Evolutionary conservation across 1,140 invertebrate species (phyloP), one percentile per base, ranked within the genome.

Genomic region (Papilio polytes): DNA sequence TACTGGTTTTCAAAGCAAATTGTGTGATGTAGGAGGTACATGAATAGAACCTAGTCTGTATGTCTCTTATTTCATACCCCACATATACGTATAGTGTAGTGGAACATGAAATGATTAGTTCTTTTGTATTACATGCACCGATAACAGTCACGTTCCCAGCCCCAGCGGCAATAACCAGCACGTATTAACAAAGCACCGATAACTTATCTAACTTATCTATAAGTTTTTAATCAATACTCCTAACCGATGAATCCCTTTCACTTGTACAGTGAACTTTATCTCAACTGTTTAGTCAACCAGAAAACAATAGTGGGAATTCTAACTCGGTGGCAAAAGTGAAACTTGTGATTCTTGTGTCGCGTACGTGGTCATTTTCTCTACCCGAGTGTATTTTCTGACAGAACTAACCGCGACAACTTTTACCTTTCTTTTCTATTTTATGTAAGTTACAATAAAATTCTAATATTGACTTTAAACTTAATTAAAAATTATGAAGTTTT

Each of bases 161-260:
- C 18, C 20, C 59, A 63, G 22, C 63, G 63, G 26, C 63, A 70
- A 70, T 70, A 70, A 70, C 63, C 63, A 31, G 26, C 63, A 63
- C 59, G 63, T 70, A 70, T 7, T 36, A 66, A 70, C 63, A 70
- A 70, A 70, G 63, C 63, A 31, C 20, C 63, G 63, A 70, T 70
- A 70, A 3, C 63, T 31, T 70, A 70, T 70, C 63, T 70, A 63
- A 63, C 59, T 63, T 63, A 63, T 63, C 59, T 31, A 56, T 13
- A 70, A 70, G 63, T 70, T 70, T 70, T 70, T 70, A 70, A 70
- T 70, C 63, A 70, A 70, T 31, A 70, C 26, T 70, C 26, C 63
- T 70, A 31, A 31, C 63, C 63, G 63, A 70, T 70, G 63, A 70
- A 15, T 70, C 63, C 63, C 26, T 70, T 70, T 70, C 63, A 70